phyloP scores from a whole-genome alignment of 2,113 vertebrate genomes.

The Oriolus oriolus region DNA sequence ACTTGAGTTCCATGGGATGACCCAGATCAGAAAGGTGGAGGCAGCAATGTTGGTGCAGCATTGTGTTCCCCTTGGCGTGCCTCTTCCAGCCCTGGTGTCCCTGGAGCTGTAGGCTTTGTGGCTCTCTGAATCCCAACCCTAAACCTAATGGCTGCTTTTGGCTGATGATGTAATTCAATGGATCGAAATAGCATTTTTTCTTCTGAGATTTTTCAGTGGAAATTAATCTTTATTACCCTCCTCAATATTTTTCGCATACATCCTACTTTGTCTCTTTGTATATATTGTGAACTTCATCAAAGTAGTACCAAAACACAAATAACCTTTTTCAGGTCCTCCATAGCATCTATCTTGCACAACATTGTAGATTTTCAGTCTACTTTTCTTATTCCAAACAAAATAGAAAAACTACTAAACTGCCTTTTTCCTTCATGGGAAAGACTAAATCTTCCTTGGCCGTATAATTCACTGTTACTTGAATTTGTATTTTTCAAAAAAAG shows the following conservation, averaged over 20 bases:
- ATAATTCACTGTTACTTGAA: neutral
- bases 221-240: neutral
- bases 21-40: neutral
- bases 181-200: neutral
- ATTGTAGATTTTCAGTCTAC: neutral
- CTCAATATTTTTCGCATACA: neutral
- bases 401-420: neutral
- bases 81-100: neutral
- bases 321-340: neutral
- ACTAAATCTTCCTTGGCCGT: neutral
- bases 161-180: neutral
- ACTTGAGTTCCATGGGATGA: neutral
- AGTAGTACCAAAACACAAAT: neutral
- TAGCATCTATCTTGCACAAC: neutral
- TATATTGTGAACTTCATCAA: neutral
- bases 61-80: accelerated
- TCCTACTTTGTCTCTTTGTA: neutral
- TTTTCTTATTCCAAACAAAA: neutral
- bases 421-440: neutral
- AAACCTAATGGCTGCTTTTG: neutral
- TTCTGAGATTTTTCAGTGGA: neutral
- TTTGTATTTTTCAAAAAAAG: neutral
- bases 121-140: neutral
- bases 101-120: neutral
- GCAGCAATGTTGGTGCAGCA: neutral